Evolutionary conservation across 2,888 invertebrate genomes (phyloP).

Genomic region (Frankliniella intonsa): DNA sequence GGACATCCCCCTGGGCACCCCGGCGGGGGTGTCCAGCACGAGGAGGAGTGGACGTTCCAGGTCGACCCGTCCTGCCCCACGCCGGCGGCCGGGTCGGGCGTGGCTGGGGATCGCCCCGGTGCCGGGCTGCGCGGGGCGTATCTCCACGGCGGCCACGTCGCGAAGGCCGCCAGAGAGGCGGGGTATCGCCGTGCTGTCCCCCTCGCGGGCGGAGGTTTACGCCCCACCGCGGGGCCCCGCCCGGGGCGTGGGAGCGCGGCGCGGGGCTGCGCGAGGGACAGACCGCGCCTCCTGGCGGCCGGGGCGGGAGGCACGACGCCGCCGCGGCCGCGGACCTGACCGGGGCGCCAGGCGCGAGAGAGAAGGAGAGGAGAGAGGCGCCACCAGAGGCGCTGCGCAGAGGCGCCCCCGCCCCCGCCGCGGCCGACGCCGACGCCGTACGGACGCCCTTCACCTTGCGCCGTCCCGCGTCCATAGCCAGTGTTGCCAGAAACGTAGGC

Average conservation of each 20-base stretch:
- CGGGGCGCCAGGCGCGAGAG: background rate
- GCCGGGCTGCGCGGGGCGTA: background rate
- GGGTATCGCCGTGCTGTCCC: too few relatives aligned
- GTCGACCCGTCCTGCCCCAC: too few relatives aligned
- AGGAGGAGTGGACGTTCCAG: too few relatives aligned
- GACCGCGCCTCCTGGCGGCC: background rate
- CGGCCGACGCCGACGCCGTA: too few relatives aligned
- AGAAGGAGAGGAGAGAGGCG: too few relatives aligned
- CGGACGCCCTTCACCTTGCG: background rate
- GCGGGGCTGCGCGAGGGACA: background rate
- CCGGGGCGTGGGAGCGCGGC: background rate
- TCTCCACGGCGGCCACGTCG: background rate
- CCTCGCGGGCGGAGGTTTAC: too few relatives aligned
- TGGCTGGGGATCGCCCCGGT: background rate
- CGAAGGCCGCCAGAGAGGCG: background rate
- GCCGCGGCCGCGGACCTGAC: background rate
- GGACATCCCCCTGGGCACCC: too few relatives aligned
- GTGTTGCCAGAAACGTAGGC: too few relatives aligned
- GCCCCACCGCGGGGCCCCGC: too few relatives aligned
- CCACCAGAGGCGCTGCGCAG: too few relatives aligned
- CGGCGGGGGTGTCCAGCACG: too few relatives aligned
- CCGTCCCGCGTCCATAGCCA: background rate
- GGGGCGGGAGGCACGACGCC: background rate
- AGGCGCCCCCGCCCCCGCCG: too few relatives aligned
- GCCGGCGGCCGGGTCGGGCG: background rate